Evolutionary conservation across 2,113 vertebrate species (phyloP), one percentile per base, ranked within the genome.

Genomic region (Eurypyga helias): DNA sequence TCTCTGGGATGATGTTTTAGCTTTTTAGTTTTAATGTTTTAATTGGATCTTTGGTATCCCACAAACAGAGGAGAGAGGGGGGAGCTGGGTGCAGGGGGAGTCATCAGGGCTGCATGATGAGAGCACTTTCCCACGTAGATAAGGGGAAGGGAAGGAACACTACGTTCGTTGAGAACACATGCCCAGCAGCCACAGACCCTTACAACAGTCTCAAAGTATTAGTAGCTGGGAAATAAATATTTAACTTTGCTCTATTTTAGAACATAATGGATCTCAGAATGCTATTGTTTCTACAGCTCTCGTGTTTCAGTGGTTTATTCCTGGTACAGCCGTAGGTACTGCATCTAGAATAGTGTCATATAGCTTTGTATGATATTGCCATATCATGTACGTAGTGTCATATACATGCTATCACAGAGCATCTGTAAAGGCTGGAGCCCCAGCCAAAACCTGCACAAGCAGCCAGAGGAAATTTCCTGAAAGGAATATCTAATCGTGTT

Each of bases 191-290:
- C 61, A 25, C 1, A 4, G 58, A 23, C 49, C 7, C 54, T 80
- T 60, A 21, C 17, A 76, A 3, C 17, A 26, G 45, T 51, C 64
- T 70, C 10, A 23, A 87, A 6, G 0, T 85, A 48, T 28, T 67
- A 70, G 43, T 55, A 79, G 60, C 52, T 90, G 41, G 21, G 45
- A 89, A 96, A 97, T 90, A 83, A 96, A 83, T 94, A 94, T 93
- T 96, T 93, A 86, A 92, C 62, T 73, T 92, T 71, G 62, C 26
- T 90, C n/a, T 77, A 8, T 87, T 94, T 86, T 89, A 60, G 71
- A 67, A 29, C 31, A 46, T 67, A 83, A 87, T 75, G 80, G 23
- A 18, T 84, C 33, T 57, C 51, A 45, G 86, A 81, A 95, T 64
- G 19, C 23, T 73, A 19, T 43, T 46, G 48, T 82, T 89, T 89